Base-by-base conservation (phyloP, 2,888 invertebrate species). In the Pecten maximus region DNA sequence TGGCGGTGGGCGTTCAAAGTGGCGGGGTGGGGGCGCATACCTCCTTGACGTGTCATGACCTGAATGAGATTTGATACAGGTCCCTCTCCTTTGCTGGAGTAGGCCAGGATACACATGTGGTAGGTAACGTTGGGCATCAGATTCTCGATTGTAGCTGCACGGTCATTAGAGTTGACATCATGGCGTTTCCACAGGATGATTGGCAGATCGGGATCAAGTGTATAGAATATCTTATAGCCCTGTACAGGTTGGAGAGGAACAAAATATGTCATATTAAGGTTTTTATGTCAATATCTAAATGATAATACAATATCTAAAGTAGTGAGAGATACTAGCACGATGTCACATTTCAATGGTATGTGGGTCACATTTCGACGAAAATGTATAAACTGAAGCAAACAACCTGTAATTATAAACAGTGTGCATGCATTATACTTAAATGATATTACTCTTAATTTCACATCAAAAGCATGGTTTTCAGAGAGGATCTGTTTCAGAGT, bases 171-270 rank as follows among this genome's bases (percentile, higher is more conserved):
- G 98, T 88, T 99, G 97, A 99, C 99, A 96, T 99, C 98, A 97
- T 98, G 98, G 6, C 98, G 98, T 95, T 98, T 98, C 99, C 99
- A 99, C 54, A 98, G 98, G 92, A 98, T 98, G 97, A 99, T 98
- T 16, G 98, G 98, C 93, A 98, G 98, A 93, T 98, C 98, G 40
- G 99, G 98, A 95, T 98, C 98, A 93, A 98, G 98, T 8, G 99
- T 99, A 97, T 99, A 99, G 97, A 98, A 99, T 93, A 99, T 98
- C 97, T 99, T 99, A 97, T 99, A 99, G 94, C 99, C 99, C 99
- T 99, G 97, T 6, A 93, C 92, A 87, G 50, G 87, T 54, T 54
- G 54, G 54, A 54, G 23, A 54, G 23, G 40, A 40, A 88, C 54
- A 48, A 54, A 48, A 19, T 19, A 48, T 4, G 48, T 48, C 19